These are phyloP conservation scores for Actenoides hombroni DNA, from an alignment of 2,113 vertebrate species.

Conservation along the genomic window DNA sequence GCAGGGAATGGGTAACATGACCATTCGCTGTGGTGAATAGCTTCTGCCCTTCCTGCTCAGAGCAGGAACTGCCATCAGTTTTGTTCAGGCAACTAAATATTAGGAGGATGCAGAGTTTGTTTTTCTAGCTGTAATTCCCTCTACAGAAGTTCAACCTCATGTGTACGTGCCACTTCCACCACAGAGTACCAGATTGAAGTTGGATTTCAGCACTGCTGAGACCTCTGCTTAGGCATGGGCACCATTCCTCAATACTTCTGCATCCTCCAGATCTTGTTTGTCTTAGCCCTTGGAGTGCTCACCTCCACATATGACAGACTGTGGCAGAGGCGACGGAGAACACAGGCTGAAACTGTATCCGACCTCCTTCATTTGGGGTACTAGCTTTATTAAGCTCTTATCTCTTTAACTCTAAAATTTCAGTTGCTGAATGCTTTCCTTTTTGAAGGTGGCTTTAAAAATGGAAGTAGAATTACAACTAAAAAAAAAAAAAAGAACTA, in stretches of 20 bases:
- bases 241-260: not conserved
- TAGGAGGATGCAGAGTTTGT: not conserved
- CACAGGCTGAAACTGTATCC: rapidly evolving
- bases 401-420: not conserved
- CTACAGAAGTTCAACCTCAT: not conserved
- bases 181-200: not conserved
- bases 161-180: not conserved
- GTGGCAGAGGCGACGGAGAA: not conserved
- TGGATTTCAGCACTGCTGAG: not conserved
- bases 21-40: not conserved
- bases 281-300: not conserved
- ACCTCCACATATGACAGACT: not conserved
- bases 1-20: not conserved
- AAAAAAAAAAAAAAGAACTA: not conserved
- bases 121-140: not conserved
- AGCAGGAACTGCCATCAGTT: not conserved
- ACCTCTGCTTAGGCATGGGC: not conserved
- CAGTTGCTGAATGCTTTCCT: not conserved
- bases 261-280: not conserved
- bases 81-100: not conserved
- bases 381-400: not conserved
- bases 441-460: not conserved
- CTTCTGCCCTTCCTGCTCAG: not conserved
- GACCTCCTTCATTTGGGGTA: not conserved
- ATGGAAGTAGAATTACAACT: not conserved